Evolutionary conservation across 2,113 vertebrate genomes (phyloP), one percentile per base, ranked within the genome.

Genomic region (Sprattus sprattus): DNA sequence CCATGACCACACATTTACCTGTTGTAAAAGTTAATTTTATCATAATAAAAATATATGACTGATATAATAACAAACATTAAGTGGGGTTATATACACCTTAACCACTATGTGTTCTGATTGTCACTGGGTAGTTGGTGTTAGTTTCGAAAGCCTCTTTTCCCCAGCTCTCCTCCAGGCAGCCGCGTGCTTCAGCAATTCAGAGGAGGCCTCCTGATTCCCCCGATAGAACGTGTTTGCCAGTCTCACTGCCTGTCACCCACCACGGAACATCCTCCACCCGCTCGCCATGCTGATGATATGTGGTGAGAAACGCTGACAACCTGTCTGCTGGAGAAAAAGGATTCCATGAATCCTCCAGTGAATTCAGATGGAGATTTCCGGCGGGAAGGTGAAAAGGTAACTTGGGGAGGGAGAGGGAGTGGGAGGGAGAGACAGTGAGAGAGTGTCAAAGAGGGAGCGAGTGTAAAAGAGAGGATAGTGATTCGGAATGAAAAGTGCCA

Each of bases 301-400:
- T 28, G 71, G 71, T 78, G 71, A 78, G 71, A 15, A 78, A 28
- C 71, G 10, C 71, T 78, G 71, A 78, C 71, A 78, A 78, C 71
- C 71, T 78, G 71, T 78, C 71, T 78, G 71, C 71, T 32, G 71
- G 71, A 78, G 32, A 78, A 13, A 78, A 78, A 78, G 71, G 28
- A 78, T 32, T 78, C 71, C 39, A 39, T 39, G 39, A 39, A 39
- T 2, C 39, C 71, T 78, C 71, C 71, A 78, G 71, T 78, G 71
- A 78, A 78, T 78, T 78, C 71, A 78, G 71, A 78, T 78, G 71
- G 71, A 78, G 71, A 78, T 78, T 78, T 78, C 71, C 71, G 32
- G 71, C 71, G 32, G 71, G 71, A 78, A 78, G 71, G 71, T 78
- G 71, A 78, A 78, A 78, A 78, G 71, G 71, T 78, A 78, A 78